Conservation (phyloP, 1,140 invertebrate genomes). For the Doryteuthis pealeii region DNA sequence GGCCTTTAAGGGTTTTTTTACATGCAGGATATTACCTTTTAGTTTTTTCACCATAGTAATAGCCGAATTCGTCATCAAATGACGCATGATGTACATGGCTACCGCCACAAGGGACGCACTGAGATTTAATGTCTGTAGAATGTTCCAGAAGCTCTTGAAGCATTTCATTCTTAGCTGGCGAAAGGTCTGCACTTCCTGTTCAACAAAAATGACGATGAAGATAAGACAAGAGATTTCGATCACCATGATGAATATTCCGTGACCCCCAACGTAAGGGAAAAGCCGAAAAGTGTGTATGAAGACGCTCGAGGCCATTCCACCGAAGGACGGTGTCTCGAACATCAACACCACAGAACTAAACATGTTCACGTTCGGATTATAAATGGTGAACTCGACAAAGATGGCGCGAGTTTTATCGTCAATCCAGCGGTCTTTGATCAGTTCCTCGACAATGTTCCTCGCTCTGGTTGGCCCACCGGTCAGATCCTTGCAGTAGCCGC, state of each 20-base stretch:
- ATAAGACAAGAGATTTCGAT: constrained; percentile 44
- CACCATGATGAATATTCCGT: constrained; percentile 51
- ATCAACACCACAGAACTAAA: constrained; percentile 42
- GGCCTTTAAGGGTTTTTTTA: no score
- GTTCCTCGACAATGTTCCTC: constrained; percentile 39
- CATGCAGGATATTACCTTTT: constrained; percentile 38
- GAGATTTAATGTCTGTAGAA: constrained; percentile 37
- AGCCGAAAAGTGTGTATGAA: constrained; percentile 38
- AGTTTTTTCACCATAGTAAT: constrained; percentile 35
- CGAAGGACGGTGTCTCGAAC: constrained; percentile 41
- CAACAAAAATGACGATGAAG: constrained; percentile 48
- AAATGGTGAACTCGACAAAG: constrained; percentile 63
- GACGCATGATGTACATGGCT: constrained; percentile 40
- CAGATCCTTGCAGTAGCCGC: constrained; percentile 62
- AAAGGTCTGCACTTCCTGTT: constrained; percentile 31
- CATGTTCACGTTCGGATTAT: constrained; percentile 60
- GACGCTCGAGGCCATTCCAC: constrained; percentile 28
- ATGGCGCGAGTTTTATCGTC: constrained; percentile 62
- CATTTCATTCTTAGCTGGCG: constrained; percentile 42
- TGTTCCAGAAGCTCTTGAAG: constrained; percentile 55
- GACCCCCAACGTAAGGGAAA: constrained; percentile 49
- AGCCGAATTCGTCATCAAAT: constrained; percentile 34
- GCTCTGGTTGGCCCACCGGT: constrained; percentile 50
- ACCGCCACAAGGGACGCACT: constrained; percentile 33
- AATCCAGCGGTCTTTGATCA: constrained; percentile 60